phyloP scores from a whole-genome alignment of 2,888 invertebrate genomes.

The Zygogramma bicolorata region DNA sequence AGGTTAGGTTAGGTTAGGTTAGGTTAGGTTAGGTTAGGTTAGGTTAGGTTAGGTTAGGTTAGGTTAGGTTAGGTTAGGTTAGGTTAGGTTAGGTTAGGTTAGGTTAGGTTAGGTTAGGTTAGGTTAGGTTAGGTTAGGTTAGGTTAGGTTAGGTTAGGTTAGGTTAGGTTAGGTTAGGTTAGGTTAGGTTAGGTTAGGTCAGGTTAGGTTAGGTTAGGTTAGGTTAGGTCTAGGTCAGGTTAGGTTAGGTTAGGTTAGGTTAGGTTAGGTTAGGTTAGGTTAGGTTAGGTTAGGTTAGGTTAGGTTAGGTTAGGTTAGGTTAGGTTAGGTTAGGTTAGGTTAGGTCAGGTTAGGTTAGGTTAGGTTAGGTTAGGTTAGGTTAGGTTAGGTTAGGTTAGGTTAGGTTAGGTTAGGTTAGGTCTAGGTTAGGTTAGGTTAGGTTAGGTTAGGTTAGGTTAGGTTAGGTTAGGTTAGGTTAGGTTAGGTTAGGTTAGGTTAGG shows the following conservation, averaged over 20 bases:
- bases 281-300: slow-evolving; percentile 18
- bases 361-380: background rate
- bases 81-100: background rate
- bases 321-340: slow-evolving; percentile 33
- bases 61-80: too few relatives aligned
- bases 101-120: too few relatives aligned
- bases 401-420: slow-evolving; percentile 37
- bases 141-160: too few relatives aligned
- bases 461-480: slow-evolving; percentile 28
- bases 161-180: too few relatives aligned
- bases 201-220: slow-evolving; percentile 35
- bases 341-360: slow-evolving; percentile 20
- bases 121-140: too few relatives aligned
- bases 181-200: slow-evolving; percentile 10
- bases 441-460: slow-evolving; percentile 36
- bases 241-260: slow-evolving; percentile 32
- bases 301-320: slow-evolving; percentile 23
- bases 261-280: slow-evolving; percentile 22
- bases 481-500: background rate
- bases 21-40: too few relatives aligned
- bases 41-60: too few relatives aligned
- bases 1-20: slow-evolving; percentile 15
- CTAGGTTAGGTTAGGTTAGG: slow-evolving; percentile 30
- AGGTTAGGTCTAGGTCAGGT: slow-evolving; percentile 32
- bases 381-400: slow-evolving; percentile 33